Evolutionary conservation across 2,888 invertebrate genomes (phyloP).

Genomic region (Schrankia costaestrigalis): DNA sequence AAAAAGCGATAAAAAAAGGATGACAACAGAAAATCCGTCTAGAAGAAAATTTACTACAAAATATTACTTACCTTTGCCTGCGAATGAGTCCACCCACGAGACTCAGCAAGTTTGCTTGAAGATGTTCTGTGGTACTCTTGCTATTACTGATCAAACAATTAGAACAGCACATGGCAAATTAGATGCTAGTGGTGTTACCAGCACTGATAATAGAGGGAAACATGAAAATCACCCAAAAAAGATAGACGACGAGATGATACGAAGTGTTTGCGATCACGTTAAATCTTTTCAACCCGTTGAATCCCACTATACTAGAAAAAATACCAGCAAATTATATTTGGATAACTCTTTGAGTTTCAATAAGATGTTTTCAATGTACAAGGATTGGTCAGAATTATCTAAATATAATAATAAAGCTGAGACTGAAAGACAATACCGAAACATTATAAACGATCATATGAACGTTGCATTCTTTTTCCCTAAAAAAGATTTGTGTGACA

Average conservation of each 20-base stretch:
- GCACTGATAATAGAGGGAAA: slow-evolving; percentile 14
- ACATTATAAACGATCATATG: slow-evolving; percentile 9
- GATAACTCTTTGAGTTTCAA: slow-evolving; percentile 8
- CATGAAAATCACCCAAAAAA: slow-evolving; percentile 10
- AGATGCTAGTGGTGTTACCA: slow-evolving; percentile 6
- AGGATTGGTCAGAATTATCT: slow-evolving; percentile 12
- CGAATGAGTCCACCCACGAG: slow-evolving; percentile 1
- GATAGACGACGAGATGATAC: slow-evolving; percentile 6
- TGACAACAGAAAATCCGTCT: slow-evolving; percentile 7
- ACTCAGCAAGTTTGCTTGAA: slow-evolving; percentile 8
- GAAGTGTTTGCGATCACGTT: slow-evolving; percentile 13
- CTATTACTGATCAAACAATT: slow-evolving; percentile 9
- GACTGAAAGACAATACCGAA: slow-evolving; percentile 13
- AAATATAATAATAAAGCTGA: slow-evolving; percentile 10
- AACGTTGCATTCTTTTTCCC: slow-evolving; percentile 4
- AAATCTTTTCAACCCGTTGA: slow-evolving; percentile 10
- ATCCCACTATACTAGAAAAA: slow-evolving; percentile 15
- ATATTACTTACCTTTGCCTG: slow-evolving; percentile 8
- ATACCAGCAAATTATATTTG: slow-evolving; percentile 13
- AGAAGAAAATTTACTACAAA: slow-evolving; percentile 7
- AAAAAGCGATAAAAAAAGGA: slow-evolving; percentile 1
- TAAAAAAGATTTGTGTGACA: slow-evolving; percentile 8
- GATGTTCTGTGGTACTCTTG: slow-evolving; percentile 9
- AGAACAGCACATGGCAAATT: slow-evolving; percentile 14
- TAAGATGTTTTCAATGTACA: slow-evolving; percentile 17